Conservation (phyloP, 2,113 vertebrate species). For the Sturnira hondurensis region DNA sequence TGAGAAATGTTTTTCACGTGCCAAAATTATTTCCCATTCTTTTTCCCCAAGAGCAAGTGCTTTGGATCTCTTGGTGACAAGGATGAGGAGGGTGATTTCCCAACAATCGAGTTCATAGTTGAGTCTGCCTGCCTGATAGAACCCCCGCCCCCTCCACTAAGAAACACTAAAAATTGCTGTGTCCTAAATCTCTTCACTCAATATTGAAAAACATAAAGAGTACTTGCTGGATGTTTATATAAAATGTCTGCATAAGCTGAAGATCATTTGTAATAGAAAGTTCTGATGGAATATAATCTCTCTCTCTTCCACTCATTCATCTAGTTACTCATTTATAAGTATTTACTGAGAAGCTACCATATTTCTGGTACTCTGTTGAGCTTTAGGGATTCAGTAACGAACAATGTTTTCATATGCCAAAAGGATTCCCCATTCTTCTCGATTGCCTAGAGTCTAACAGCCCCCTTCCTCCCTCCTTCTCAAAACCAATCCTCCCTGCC, state of each 20-base stretch:
- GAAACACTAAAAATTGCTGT: background rate
- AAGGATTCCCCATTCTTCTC: background rate
- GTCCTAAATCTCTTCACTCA: background rate
- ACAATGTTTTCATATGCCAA: background rate
- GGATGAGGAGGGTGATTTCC: background rate
- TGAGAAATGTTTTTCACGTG: background rate
- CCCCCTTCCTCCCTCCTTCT: background rate
- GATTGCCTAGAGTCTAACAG: background rate
- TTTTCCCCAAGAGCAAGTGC: background rate
- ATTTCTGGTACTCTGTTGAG: background rate
- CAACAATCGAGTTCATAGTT: background rate
- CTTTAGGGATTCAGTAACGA: background rate
- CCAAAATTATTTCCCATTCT: background rate
- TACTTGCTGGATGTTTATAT: background rate
- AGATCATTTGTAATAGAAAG: background rate
- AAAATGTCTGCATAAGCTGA: background rate
- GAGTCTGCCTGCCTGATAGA: background rate
- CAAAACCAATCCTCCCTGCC: no score
- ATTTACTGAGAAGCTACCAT: background rate
- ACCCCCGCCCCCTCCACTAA: background rate
- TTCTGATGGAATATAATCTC: background rate
- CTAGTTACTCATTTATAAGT: background rate
- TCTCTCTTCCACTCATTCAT: background rate
- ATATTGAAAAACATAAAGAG: background rate
- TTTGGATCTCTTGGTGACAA: background rate